These are phyloP conservation scores for Drosophila paucipuncta DNA, from an alignment of 2,888 invertebrate genomes.

Conservation along the genomic window DNA sequence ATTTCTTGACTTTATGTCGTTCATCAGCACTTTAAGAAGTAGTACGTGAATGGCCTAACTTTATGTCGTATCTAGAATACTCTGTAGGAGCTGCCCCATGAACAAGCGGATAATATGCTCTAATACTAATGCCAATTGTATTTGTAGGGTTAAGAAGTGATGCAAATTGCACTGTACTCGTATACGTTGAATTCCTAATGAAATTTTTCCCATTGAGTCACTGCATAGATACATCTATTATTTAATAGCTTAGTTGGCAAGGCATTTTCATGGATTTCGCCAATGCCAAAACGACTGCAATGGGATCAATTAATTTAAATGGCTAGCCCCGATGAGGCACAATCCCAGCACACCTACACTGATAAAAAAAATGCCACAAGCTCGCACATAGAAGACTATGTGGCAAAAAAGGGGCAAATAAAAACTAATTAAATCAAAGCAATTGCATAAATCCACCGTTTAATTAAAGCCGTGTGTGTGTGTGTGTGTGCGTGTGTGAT, in stretches of 20 bases:
- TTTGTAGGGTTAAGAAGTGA: not conserved
- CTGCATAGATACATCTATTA: not conserved
- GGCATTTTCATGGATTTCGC: not conserved
- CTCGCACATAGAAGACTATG: constrained; percentile 5
- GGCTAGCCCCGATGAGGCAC: not conserved
- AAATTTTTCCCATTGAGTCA: not conserved
- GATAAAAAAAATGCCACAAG: not conserved
- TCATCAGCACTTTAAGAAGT: not conserved
- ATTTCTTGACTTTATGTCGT: not conserved
- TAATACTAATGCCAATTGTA: not conserved
- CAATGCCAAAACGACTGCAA: not conserved
- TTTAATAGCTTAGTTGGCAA: not conserved
- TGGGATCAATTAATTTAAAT: not conserved
- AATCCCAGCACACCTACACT: not conserved
- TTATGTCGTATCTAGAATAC: not conserved
- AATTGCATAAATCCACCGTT: constrained; percentile 66
- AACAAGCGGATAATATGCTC: not conserved
- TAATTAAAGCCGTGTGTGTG: constrained; percentile 58
- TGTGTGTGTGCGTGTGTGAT: not conserved
- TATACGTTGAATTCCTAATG: not conserved
- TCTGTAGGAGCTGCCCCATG: not conserved
- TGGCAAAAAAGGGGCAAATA: not conserved
- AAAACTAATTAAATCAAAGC: constrained; percentile 74
- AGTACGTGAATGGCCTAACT: not conserved
- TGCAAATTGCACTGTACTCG: not conserved